Evolutionary conservation across 2,888 invertebrate species (phyloP), one percentile per base, ranked within the genome.

Genomic region (Drymonia ruficornis): DNA sequence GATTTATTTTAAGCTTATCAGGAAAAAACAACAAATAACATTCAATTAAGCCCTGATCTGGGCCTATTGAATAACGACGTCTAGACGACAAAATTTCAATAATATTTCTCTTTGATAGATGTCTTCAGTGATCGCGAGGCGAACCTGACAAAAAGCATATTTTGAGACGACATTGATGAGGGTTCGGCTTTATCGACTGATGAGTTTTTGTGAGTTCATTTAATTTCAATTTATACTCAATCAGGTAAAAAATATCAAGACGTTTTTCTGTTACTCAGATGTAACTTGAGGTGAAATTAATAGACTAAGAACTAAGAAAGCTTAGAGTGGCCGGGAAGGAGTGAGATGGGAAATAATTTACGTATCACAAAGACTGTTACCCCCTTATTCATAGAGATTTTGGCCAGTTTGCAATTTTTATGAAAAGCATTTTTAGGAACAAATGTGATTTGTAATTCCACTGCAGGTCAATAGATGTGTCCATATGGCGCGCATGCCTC

Each of bases 21-120:
- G 9, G 15, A 19, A 49, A 38, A 44, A 50, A 48, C 48, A 18
- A 46, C 42, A 44, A 56, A 52, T 19, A 34, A 48, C 13, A 43
- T 31, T 58, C 31, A 15, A 40, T 40, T 15, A 16, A 40, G 16
- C 0, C 40, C 40, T 16, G 16, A 40, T 40, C 2, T 16, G 40
- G 16, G 9, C 16, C 40, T 40, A 40, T 40, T 40, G 16, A 40
- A 40, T 40, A 16, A 16, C 16, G 11, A 5, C 8, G 43, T 43
- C 43, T 43, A 43, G 43, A 43, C 43, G 18, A 18, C 19, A 12
- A 5, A 18, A 40, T 46, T 38, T 19, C 18, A 42, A 16, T 18
- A 16, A 42, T 16, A 16, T 42, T 42, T 42, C 16, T 16, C 15
- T 42, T 18, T 42, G 42, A 40, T 18, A 40, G 40, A 40, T 42